phyloP scores from a whole-genome alignment of 2,113 vertebrate genomes.

The Ochotona princeps region DNA sequence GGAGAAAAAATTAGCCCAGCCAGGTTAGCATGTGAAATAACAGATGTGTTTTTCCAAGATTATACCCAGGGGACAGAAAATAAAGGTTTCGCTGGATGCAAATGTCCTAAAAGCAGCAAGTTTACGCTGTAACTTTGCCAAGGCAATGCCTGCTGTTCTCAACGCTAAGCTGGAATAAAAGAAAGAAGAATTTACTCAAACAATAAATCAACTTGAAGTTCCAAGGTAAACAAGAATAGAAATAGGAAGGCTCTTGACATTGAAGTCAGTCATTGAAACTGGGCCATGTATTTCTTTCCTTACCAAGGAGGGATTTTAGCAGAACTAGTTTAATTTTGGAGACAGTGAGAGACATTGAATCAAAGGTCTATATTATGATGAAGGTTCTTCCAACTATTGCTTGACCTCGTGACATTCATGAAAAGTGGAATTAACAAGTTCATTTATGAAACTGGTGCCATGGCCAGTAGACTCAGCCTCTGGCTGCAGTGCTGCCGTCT shows the following conservation, averaged over 20 bases:
- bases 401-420: too few relatives aligned
- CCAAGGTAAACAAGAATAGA: constrained; percentile 41
- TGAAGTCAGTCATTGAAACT: not conserved
- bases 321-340: not conserved
- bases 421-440: too few relatives aligned
- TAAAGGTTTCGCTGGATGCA: constrained; percentile 71
- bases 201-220: constrained; percentile 55
- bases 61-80: constrained; percentile 69
- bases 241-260: not conserved
- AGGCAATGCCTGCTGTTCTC: constrained; percentile 63
- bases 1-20: constrained; percentile 48
- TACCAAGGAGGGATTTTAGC: not conserved
- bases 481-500: not conserved
- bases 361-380: not conserved
- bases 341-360: not conserved
- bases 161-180: constrained; percentile 17
- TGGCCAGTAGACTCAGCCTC: not conserved
- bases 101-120: constrained; percentile 69
- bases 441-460: not conserved
- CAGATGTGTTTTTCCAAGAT: constrained; percentile 75
- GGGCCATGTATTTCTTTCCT: not conserved
- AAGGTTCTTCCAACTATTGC: not conserved
- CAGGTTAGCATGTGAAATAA: constrained; percentile 57
- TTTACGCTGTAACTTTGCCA: constrained; percentile 76
- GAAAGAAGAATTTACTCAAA: constrained; percentile 26